phyloP scores from a whole-genome alignment of 2,888 invertebrate genomes.

The Dolichopus griseipennis region DNA sequence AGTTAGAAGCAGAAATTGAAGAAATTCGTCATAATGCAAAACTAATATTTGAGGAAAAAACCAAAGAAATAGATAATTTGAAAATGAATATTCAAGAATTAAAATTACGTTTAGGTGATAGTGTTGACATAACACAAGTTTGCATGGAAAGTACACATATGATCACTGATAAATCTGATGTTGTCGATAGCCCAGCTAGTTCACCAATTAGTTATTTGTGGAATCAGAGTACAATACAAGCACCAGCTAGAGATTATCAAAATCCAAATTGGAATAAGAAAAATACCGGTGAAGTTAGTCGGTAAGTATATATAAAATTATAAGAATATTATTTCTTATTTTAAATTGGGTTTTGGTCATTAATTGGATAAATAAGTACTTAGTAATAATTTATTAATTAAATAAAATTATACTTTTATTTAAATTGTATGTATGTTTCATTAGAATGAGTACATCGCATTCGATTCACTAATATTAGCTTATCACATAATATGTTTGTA shows the following conservation, averaged over 20 bases:
- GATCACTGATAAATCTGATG: conserved; percentile 19
- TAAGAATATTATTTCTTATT: too few relatives aligned
- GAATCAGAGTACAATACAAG: conserved; percentile 45
- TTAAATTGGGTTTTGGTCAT: too few relatives aligned
- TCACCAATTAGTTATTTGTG: conserved; percentile 46
- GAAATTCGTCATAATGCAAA: conserved; percentile 47
- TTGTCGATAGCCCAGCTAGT: conserved; percentile 37
- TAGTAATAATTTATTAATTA: too few relatives aligned
- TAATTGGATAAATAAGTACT: too few relatives aligned
- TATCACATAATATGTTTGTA: too few relatives aligned
- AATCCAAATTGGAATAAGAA: conserved; percentile 29
- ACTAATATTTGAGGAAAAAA: conserved; percentile 48
- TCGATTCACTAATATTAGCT: too few relatives aligned
- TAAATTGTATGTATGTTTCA: too few relatives aligned
- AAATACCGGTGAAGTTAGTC: conserved; percentile 26
- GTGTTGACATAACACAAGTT: conserved; percentile 31
- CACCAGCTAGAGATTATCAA: conserved; percentile 36
- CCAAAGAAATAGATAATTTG: conserved; percentile 49
- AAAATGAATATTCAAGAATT: conserved; percentile 46
- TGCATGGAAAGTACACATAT: not conserved
- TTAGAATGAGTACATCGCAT: too few relatives aligned
- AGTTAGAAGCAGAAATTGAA: conserved; percentile 62
- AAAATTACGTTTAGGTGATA: conserved; percentile 37
- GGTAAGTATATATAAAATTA: conserved; percentile 26
- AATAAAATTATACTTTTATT: too few relatives aligned